Conservation (phyloP, 37 sponge, comb jelly and placozoan genomes). For the Lycopodina hypogea region DNA sequence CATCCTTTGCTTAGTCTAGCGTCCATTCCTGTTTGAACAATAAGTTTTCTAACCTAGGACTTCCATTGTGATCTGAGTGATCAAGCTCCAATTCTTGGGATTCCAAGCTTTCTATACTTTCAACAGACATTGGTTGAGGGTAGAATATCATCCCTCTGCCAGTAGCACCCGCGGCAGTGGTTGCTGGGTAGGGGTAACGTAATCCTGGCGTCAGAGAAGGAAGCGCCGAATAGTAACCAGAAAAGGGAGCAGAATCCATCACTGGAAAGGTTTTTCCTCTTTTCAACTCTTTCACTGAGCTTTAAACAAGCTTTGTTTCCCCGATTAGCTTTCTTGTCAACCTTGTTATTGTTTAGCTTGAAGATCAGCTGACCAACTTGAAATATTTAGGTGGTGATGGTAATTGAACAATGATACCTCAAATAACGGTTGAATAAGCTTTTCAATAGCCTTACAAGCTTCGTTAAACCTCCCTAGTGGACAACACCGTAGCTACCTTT, state of each 20-base stretch:
- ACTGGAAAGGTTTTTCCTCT: conserved; percentile 1
- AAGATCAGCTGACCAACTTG: conserved; percentile 49
- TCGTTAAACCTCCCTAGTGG: not conserved
- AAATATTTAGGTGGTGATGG: not conserved
- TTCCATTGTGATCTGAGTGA: conserved; percentile 12
- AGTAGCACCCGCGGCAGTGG: conserved; percentile 33
- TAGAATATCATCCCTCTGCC: conserved; percentile 60
- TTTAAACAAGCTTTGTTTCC: not conserved
- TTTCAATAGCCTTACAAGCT: not conserved
- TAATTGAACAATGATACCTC: not conserved
- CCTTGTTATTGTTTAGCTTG: conserved; percentile 26
- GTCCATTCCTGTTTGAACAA: no score
- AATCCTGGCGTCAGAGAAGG: conserved; percentile 41
- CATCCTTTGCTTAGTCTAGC: no score
- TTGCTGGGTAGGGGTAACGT: conserved; percentile 53
- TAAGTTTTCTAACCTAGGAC: conserved; percentile 11
- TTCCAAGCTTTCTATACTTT: conserved; percentile 7
- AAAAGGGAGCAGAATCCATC: conserved; percentile 59
- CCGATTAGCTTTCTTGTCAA: not conserved
- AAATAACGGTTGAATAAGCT: not conserved
- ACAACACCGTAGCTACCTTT: not conserved
- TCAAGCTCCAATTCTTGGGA: conserved; percentile 7
- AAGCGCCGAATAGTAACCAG: conserved; percentile 32
- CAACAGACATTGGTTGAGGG: conserved; percentile 48
- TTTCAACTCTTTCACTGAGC: not conserved